Percentiles rank a stretch among this genome's conserved stretches.
phyloP scores from a whole-genome alignment of 2,888 invertebrate genomes.

The Dryobota labecula region DNA sequence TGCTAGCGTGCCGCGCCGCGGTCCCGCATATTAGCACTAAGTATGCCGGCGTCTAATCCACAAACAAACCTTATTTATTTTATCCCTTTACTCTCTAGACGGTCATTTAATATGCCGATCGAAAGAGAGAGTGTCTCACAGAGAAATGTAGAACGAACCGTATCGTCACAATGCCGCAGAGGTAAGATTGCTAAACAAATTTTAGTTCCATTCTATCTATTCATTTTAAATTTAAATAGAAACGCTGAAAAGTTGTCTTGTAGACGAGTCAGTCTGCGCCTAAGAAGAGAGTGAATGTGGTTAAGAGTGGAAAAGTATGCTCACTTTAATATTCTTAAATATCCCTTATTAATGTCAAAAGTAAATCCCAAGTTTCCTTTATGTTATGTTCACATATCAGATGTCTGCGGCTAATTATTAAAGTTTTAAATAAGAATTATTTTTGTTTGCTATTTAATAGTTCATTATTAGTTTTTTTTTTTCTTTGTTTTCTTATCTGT shows the following conservation, averaged over 20 bases:
- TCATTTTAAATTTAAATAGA: conserved; percentile 60
- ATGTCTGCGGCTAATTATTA: conserved; percentile 49
- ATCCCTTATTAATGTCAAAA: conserved; percentile 58
- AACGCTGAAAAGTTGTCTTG: conserved; percentile 54
- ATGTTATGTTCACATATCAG: conserved; percentile 61
- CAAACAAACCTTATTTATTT: conserved; percentile 91
- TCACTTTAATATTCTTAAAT: conserved; percentile 60
- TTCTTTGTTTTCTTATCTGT: conserved; percentile 4
- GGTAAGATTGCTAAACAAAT: conserved; percentile 88
- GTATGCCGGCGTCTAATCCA: conserved; percentile 86
- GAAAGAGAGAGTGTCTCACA: conserved; percentile 90
- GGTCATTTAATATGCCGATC: conserved; percentile 92
- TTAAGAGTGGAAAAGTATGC: conserved; percentile 64
- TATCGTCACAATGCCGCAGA: conserved; percentile 88
- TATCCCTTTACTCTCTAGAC: conserved; percentile 92
- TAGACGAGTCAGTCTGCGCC: conserved; percentile 68
- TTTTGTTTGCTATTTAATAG: conserved; percentile 6
- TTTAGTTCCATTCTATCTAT: conserved; percentile 80
- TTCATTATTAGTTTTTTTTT: conserved; percentile 7
- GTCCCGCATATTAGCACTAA: conserved; percentile 85
- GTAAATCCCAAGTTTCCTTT: conserved; percentile 62
- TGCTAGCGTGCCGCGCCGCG: conserved; percentile 83
- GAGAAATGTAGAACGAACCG: conserved; percentile 90
- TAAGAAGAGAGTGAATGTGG: conserved; percentile 58
- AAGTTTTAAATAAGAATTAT: conserved; percentile 1